Conservation (phyloP, 2,797 vertebrate genomes). For the Intellagama lesueurii region DNA sequence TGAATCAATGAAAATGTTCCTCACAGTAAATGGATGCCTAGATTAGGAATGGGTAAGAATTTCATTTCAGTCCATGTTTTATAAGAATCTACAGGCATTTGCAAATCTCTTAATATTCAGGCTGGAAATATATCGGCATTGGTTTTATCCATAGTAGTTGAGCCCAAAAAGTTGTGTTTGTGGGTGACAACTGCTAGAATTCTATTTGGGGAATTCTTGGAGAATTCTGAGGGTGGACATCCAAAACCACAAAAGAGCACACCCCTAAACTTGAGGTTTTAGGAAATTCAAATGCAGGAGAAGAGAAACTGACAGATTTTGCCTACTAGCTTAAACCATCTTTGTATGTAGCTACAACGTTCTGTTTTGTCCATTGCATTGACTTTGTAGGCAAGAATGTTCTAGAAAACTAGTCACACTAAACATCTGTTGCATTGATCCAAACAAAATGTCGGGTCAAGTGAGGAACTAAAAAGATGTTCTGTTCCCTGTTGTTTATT, state of each 20-base stretch:
- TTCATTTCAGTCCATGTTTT: background rate
- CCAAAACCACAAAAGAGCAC: too few relatives aligned
- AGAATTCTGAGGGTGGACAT: too few relatives aligned
- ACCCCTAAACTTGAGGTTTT: background rate
- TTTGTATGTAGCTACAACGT: background rate
- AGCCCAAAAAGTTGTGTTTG: too few relatives aligned
- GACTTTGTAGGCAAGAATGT: background rate
- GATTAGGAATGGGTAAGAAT: background rate
- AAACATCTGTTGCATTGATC: background rate
- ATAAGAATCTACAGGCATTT: background rate
- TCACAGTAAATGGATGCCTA: background rate
- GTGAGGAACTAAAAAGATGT: background rate
- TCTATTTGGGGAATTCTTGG: too few relatives aligned
- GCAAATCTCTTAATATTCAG: background rate
- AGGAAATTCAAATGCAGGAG: background rate
- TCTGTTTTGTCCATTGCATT: background rate
- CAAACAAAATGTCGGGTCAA: constrained; percentile 16
- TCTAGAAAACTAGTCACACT: constrained; percentile 29
- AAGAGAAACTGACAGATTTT: background rate
- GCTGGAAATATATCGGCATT: background rate
- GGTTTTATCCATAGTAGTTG: too few relatives aligned
- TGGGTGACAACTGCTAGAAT: too few relatives aligned
- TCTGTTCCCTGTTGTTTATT: background rate
- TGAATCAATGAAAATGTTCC: background rate
- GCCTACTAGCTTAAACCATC: background rate